These are phyloP conservation scores for Camponotus pennsylvanicus DNA, from an alignment of 1,140 invertebrate genomes.

Conservation along the genomic window DNA sequence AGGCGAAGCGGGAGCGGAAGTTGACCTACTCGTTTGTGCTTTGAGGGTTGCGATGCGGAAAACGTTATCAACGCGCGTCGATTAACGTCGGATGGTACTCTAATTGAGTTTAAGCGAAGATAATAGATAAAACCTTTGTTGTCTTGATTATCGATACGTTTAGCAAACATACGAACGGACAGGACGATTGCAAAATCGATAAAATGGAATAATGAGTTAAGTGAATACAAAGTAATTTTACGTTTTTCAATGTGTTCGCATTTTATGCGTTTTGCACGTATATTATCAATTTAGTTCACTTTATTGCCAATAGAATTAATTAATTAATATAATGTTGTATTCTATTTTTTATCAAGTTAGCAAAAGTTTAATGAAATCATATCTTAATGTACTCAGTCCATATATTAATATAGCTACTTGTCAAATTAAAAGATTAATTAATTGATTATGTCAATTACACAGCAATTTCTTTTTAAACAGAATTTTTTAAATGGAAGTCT, in stretches of 20 bases:
- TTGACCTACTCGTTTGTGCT: slow-evolving; percentile 51
- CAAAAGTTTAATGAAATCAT: background rate
- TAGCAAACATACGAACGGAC: background rate
- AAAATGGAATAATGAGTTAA: slow-evolving; percentile 13
- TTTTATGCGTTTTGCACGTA: background rate
- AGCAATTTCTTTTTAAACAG: background rate
- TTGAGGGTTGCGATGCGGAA: slow-evolving; percentile 60
- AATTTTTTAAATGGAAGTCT: slow-evolving; percentile 24
- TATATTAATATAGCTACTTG: slow-evolving; percentile 12
- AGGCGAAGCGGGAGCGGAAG: slow-evolving; percentile 14
- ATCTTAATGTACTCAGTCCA: background rate
- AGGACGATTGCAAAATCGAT: slow-evolving; percentile 39
- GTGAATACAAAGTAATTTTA: background rate
- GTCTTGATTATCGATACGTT: slow-evolving; percentile 21
- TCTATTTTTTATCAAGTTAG: background rate
- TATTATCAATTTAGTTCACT: slow-evolving; percentile 19
- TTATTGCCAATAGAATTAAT: slow-evolving; percentile 9
- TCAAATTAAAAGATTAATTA: background rate
- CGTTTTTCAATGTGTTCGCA: background rate
- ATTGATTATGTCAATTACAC: slow-evolving; percentile 33
- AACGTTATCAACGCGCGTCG: slow-evolving; percentile 64
- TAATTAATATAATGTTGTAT: background rate
- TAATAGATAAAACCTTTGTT: slow-evolving; percentile 62
- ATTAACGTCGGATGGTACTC: slow-evolving; percentile 60
- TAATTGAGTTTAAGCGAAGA: slow-evolving; percentile 49